Conservation (phyloP, 1,140 invertebrate species). For the Amphibalanus amphitrite region DNA sequence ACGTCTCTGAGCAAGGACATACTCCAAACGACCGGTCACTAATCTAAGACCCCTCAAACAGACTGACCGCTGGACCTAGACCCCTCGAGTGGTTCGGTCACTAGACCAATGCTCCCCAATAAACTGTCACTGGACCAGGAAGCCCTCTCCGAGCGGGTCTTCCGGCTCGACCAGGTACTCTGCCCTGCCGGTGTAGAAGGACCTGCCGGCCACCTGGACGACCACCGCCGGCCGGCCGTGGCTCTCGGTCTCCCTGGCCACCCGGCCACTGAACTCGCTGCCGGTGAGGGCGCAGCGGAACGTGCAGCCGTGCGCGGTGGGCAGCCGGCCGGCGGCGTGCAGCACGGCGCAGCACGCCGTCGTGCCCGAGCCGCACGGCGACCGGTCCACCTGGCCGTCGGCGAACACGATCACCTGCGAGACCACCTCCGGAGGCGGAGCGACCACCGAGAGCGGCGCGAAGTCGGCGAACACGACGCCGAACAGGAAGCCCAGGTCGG, state of each 20-base stretch:
- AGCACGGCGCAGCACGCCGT: slow-evolving; percentile 25
- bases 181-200: slow-evolving; percentile 21
- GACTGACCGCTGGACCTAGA: too few species aligned
- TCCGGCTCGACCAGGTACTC: slow-evolving; percentile 15
- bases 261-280: slow-evolving; percentile 8
- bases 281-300: slow-evolving; percentile 20
- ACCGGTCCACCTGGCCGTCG: slow-evolving; percentile 25
- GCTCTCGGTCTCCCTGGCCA: slow-evolving; percentile 10
- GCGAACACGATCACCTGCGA: slow-evolving; percentile 26
- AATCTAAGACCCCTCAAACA: too few species aligned
- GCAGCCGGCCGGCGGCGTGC: slow-evolving; percentile 19
- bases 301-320: slow-evolving; percentile 18
- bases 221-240: slow-evolving; percentile 14
- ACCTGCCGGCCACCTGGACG: slow-evolving; percentile 23
- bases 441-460: slow-evolving; percentile 14
- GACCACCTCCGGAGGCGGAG: slow-evolving; percentile 10
- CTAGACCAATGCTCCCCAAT: too few species aligned
- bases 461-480: slow-evolving; percentile 27
- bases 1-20: too few species aligned
- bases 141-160: too few species aligned
- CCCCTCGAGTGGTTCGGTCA: too few species aligned
- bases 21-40: too few species aligned
- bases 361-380: slow-evolving; percentile 25
- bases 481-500: slow-evolving; percentile 24
- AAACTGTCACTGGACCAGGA: too few species aligned